A percentile compares a stretch with the other conserved stretches of the same genome.
Evolutionary conservation across 2,113 vertebrate species (phyloP).

Genomic region (Chaetodon trifascialis): DNA sequence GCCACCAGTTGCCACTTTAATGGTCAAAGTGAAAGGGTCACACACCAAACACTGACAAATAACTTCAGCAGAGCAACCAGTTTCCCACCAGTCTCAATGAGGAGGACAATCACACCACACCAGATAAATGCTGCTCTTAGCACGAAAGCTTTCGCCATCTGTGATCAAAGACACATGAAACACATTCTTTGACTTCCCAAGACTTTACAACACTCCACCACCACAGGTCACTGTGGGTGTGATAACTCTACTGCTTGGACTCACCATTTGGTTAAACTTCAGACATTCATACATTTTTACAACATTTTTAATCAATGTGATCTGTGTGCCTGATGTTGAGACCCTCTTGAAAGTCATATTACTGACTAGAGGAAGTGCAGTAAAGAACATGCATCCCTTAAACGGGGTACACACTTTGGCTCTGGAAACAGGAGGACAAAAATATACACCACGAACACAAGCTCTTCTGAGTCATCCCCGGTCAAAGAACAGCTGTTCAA

Average conservation of each 20-base stretch:
- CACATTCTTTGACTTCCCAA: neutral
- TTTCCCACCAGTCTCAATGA: neutral
- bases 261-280: neutral
- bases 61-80: constrained; percentile 14
- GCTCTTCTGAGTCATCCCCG: constrained; percentile 2
- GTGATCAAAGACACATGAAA: neutral
- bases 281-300: neutral
- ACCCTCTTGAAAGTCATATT: neutral
- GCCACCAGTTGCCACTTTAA: constrained; percentile 27
- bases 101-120: neutral
- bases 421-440: neutral
- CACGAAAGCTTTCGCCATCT: neutral
- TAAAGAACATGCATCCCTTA: neutral
- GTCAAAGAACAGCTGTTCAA: constrained; percentile 31
- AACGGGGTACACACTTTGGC: too few species aligned
- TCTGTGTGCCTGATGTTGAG: neutral
- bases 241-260: neutral
- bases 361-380: neutral
- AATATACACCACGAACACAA: constrained; percentile 31
- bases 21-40: constrained; percentile 13
- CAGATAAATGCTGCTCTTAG: neutral
- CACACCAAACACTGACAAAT: constrained; percentile 25
- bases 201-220: neutral
- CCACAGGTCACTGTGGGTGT: neutral
- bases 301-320: neutral